Conservation (phyloP, 1,140 invertebrate species). For the Zaprionus vittiger region DNA sequence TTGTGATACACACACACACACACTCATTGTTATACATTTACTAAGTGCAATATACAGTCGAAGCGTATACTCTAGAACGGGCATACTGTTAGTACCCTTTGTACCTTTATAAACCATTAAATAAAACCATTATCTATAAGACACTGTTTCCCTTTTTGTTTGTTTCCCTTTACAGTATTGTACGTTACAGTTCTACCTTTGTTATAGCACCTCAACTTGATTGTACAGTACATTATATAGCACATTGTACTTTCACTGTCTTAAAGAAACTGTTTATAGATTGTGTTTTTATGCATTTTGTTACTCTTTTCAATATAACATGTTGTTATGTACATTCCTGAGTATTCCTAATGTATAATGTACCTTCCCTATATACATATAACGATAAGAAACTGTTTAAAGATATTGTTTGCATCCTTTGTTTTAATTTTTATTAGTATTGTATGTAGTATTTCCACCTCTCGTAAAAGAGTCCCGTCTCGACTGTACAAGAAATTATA, state of each 20-base stretch:
- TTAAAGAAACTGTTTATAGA: too few relatives aligned
- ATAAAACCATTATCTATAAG: not conserved
- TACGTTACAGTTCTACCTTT: not conserved
- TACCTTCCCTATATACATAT: too few relatives aligned
- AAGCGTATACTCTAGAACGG: not conserved
- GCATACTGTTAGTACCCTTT: not conserved
- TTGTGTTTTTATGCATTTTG: too few relatives aligned
- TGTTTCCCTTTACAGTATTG: not conserved
- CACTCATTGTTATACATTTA: conserved; percentile 13
- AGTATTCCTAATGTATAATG: too few relatives aligned
- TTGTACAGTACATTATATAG: not conserved
- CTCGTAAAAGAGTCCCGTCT: not conserved
- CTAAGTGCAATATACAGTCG: conserved; percentile 28
- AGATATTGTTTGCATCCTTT: not conserved
- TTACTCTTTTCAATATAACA: too few relatives aligned
- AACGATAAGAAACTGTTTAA: too few relatives aligned
- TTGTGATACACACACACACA: conserved; percentile 26
- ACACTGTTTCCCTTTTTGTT: not conserved
- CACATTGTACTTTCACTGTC: not conserved
- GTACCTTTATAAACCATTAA: not conserved
- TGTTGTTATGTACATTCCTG: too few relatives aligned
- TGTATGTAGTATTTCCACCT: not conserved
- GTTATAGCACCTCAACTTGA: not conserved
- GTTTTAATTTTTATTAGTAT: not conserved
- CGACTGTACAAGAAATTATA: not conserved